These are phyloP conservation scores for Calephelis perditalis DNA, from an alignment of 2,888 invertebrate genomes.

Conservation along the genomic window DNA sequence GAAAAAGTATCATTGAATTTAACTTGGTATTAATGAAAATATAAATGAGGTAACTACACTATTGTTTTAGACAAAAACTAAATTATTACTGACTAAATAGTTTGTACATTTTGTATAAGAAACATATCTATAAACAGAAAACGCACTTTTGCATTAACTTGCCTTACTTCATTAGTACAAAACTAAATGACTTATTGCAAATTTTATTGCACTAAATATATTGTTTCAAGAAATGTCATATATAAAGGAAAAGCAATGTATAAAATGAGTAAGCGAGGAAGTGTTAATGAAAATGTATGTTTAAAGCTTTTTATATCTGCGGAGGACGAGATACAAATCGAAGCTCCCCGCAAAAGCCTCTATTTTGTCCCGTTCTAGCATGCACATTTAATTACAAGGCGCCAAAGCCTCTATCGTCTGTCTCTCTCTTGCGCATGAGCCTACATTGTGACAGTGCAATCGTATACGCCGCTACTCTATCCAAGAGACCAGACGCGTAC, in stretches of 20 bases:
- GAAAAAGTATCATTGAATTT: too few relatives aligned
- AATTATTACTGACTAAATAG: too few relatives aligned
- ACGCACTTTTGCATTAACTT: too few relatives aligned
- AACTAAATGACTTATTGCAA: not conserved
- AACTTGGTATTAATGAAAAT: too few relatives aligned
- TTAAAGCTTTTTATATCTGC: conserved; percentile 53
- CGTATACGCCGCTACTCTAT: conserved; percentile 57
- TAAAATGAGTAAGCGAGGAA: conserved; percentile 11
- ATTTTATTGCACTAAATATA: not conserved
- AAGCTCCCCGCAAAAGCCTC: conserved; percentile 69
- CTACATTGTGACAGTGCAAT: conserved; percentile 52
- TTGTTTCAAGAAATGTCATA: not conserved
- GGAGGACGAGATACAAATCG: conserved; percentile 55
- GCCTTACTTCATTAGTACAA: not conserved
- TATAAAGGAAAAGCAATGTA: conserved; percentile 1
- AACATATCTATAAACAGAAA: too few relatives aligned
- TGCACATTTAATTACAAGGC: conserved; percentile 36
- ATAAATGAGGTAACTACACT: too few relatives aligned
- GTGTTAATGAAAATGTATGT: conserved; percentile 31
- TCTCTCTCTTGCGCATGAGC: conserved; percentile 56
- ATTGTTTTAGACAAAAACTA: too few relatives aligned
- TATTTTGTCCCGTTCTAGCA: conserved; percentile 52
- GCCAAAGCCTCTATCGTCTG: conserved; percentile 58
- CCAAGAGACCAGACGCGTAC: conserved; percentile 52
- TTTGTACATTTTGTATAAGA: too few relatives aligned